Conservation (phyloP, 2,888 invertebrate species). For the Pyrochroa serraticornis region DNA sequence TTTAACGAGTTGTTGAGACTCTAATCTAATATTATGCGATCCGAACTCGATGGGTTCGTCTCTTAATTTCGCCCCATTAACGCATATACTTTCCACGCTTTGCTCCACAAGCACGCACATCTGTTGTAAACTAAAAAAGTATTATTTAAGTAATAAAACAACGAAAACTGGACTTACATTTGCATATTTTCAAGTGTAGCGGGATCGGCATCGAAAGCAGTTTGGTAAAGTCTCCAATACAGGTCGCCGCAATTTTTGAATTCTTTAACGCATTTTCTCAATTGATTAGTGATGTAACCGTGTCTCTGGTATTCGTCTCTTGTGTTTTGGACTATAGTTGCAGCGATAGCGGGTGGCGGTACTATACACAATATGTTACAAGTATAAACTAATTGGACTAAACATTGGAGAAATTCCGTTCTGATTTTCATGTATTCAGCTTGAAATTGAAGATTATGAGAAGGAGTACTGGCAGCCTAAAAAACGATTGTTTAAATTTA, state of each 20-base stretch:
- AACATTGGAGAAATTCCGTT: slow-evolving; percentile 73
- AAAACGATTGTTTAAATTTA: slow-evolving; percentile 34
- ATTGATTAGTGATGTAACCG: slow-evolving; percentile 79
- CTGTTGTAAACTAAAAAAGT: slow-evolving; percentile 71
- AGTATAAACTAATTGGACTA: slow-evolving; percentile 69
- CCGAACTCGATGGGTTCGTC: slow-evolving; percentile 54
- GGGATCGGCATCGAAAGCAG: slow-evolving; percentile 86
- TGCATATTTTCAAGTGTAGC: slow-evolving; percentile 76
- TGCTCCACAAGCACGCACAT: slow-evolving; percentile 78
- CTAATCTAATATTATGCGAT: slow-evolving; percentile 55
- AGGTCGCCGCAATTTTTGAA: slow-evolving; percentile 74
- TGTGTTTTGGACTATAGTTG: slow-evolving; percentile 77
- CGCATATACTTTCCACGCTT: slow-evolving; percentile 75
- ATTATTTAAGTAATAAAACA: slow-evolving; percentile 7
- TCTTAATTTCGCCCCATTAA: slow-evolving; percentile 52
- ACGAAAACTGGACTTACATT: slow-evolving; percentile 61
- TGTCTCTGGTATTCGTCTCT: slow-evolving; percentile 79
- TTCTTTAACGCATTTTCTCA: slow-evolving; percentile 76
- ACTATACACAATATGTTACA: slow-evolving; percentile 83
- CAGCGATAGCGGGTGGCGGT: slow-evolving; percentile 91
- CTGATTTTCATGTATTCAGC: slow-evolving; percentile 78
- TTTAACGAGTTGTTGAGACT: slow-evolving; percentile 57
- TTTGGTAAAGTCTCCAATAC: slow-evolving; percentile 79
- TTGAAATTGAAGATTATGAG: slow-evolving; percentile 72
- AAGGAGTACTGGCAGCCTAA: slow-evolving; percentile 71